Percentiles rank a stretch among this genome's conserved stretches.
These are phyloP conservation scores for Echinarachnius parma DNA, from an alignment of 53 echinoderm and acorn worm species.

Conservation along the genomic window DNA sequence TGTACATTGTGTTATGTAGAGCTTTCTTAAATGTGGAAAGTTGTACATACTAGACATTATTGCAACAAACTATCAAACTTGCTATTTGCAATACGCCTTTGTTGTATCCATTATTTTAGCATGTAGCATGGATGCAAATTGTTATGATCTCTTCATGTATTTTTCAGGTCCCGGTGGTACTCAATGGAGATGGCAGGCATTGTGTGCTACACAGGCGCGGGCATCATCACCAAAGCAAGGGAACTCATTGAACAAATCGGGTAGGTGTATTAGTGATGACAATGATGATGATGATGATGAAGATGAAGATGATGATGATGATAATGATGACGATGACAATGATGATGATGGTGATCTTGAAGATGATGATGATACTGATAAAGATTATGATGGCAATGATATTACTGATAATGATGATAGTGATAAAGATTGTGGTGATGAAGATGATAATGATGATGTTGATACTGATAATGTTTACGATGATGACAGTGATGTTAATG, in stretches of 20 bases:
- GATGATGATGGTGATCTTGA: too few relatives aligned
- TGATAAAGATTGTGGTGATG: neutral
- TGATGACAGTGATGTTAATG: neutral
- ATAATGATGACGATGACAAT: neutral
- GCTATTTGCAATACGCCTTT: neutral
- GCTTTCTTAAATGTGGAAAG: too few relatives aligned
- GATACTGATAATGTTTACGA: neutral
- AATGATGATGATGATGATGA: neutral
- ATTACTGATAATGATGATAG: neutral
- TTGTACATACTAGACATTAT: too few relatives aligned
- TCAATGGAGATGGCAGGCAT: conserved; percentile 99
- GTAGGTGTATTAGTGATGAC: conserved; percentile 38
- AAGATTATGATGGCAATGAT: too few relatives aligned
- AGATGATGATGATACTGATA: too few relatives aligned
- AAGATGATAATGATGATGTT: neutral
- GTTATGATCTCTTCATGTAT: too few relatives aligned
- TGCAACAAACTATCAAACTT: too few relatives aligned
- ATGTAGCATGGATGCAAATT: neutral
- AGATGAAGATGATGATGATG: neutral
- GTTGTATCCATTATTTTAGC: neutral
- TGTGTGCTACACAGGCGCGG: conserved; percentile 96
- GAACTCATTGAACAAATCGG: conserved; percentile 97
- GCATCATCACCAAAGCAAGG: conserved; percentile 87
- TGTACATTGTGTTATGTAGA: too few relatives aligned
- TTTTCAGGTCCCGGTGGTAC: conserved; percentile 92